These are phyloP conservation scores for Charadrius vociferus DNA, from an alignment of 2,113 vertebrate genomes.

Conservation along the genomic window DNA sequence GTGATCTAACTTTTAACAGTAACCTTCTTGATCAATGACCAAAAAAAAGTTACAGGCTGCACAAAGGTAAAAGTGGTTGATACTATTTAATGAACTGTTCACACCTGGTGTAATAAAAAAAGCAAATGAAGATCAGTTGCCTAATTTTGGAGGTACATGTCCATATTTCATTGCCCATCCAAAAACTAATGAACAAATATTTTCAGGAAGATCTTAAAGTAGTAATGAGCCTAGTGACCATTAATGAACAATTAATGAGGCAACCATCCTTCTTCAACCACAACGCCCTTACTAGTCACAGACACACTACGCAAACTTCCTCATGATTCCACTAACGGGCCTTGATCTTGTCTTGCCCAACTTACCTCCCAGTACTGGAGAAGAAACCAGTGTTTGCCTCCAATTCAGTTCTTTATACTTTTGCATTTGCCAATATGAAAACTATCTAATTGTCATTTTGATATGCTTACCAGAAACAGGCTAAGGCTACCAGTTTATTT, in stretches of 20 bases:
- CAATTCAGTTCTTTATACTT: not conserved
- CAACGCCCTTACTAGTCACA: not conserved
- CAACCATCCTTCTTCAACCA: not conserved
- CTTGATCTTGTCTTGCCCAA: not conserved
- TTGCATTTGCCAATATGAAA: not conserved
- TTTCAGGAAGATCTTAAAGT: not conserved
- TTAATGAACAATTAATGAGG: slow-evolving; percentile 27
- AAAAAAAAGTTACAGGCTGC: not conserved
- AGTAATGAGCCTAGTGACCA: not conserved
- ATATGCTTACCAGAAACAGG: not conserved
- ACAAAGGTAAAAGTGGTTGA: not conserved
- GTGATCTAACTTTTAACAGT: not conserved
- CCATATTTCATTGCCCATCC: not conserved
- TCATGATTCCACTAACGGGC: not conserved
- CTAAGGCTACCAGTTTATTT: not conserved
- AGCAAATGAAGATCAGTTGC: not conserved
- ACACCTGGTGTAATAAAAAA: not conserved
- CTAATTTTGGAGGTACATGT: not conserved
- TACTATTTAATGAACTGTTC: not conserved
- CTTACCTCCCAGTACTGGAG: not conserved
- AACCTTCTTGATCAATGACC: not conserved
- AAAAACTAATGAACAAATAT: not conserved
- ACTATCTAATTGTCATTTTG: not conserved
- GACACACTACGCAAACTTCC: not conserved
- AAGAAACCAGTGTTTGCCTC: not conserved